Percentiles rank a stretch among this genome's conserved stretches.
phyloP scores from a whole-genome alignment of 2,888 invertebrate species.

The Mythimna impura region DNA sequence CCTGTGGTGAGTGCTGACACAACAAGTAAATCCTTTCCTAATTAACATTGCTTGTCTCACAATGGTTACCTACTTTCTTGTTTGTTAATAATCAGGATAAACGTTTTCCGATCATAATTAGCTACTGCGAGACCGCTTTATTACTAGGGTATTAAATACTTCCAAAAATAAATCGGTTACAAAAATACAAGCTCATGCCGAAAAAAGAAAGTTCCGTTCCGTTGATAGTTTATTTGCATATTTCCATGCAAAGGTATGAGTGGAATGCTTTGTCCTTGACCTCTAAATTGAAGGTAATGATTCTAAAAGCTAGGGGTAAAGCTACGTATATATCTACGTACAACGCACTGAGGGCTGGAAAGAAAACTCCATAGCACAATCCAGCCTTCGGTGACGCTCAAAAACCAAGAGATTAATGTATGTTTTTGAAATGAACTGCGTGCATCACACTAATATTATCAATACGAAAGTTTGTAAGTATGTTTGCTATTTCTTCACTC shows the following conservation, averaged over 20 bases:
- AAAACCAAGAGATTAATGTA: no score
- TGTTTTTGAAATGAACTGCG: no score
- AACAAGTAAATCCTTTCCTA: no score
- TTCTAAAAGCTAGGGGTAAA: conserved; percentile 3
- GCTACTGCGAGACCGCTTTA: conserved; percentile 2
- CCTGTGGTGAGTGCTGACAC: no score
- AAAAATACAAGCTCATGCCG: conserved; percentile 29
- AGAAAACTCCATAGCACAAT: no score
- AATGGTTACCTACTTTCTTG: background rate
- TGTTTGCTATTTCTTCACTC: no score
- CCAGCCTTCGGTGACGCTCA: no score
- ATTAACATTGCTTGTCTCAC: conserved; percentile 3
- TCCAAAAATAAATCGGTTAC: conserved; percentile 27
- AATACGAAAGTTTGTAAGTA: no score
- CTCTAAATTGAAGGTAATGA: conserved; percentile 14
- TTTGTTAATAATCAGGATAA: background rate
- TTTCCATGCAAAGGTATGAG: conserved; percentile 11
- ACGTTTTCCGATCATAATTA: background rate
- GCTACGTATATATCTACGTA: conserved; percentile 7
- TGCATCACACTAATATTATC: no score
- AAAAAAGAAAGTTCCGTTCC: conserved; percentile 38
- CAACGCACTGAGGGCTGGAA: background rate
- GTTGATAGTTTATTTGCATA: conserved; percentile 18
- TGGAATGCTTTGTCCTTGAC: conserved; percentile 28
- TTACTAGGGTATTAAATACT: conserved; percentile 26